phyloP scores from a whole-genome alignment of 2,888 invertebrate species.

The Rosalia funebris region DNA sequence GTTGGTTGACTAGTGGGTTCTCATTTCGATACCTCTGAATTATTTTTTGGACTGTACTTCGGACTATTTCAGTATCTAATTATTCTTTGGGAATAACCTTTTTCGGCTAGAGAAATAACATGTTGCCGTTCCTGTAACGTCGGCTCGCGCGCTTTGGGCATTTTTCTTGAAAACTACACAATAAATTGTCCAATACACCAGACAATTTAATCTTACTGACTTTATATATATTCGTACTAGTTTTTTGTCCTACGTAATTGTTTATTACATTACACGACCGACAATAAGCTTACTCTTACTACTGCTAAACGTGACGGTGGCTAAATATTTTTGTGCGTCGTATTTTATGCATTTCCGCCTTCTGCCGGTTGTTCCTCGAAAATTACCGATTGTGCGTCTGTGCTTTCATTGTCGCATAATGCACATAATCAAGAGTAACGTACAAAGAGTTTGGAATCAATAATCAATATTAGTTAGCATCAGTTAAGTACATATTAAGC shows the following conservation, averaged over 20 bases:
- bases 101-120: neutral
- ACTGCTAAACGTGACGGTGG: neutral
- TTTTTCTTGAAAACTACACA: neutral
- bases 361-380: neutral
- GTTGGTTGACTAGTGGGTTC: neutral
- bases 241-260: no score
- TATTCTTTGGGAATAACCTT: neutral
- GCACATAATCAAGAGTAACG: no score
- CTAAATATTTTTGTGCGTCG: neutral
- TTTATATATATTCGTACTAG: no score
- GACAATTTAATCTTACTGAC: no score
- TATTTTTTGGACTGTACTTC: neutral
- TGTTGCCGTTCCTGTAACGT: neutral
- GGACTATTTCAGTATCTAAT: neutral
- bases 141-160: neutral
- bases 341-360: neutral
- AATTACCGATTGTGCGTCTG: neutral
- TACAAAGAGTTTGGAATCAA: no score
- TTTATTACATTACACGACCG: no score
- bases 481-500: no score
- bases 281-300: neutral
- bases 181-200: neutral
- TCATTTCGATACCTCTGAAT: neutral
- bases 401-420: no score
- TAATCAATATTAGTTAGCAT: no score